Percentiles rank a stretch among this genome's conserved stretches.
These are phyloP conservation scores for Hipparchia semele DNA, from an alignment of 2,888 invertebrate species.

Conservation along the genomic window DNA sequence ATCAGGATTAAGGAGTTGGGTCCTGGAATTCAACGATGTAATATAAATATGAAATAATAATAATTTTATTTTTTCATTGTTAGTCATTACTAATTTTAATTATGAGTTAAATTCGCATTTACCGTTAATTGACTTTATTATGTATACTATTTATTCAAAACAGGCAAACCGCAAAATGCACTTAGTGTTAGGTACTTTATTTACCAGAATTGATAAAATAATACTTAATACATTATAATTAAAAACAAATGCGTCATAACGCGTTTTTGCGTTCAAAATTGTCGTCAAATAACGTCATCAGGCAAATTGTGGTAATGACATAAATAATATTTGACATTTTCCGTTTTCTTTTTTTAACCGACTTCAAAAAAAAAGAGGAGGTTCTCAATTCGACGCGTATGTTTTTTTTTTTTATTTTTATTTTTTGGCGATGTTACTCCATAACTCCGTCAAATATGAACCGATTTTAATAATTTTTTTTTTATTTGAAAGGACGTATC, in stretches of 20 bases:
- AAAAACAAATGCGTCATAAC: conserved; percentile 14
- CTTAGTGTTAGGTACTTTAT: conserved; percentile 3
- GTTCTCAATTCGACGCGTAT: too few species aligned
- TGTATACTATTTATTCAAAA: conserved; percentile 44
- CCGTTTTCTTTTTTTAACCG: too few species aligned
- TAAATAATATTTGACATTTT: too few species aligned
- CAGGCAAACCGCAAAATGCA: conserved; percentile 67
- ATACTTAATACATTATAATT: neutral
- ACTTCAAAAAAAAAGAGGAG: too few species aligned
- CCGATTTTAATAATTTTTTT: too few species aligned
- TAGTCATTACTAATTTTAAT: conserved; percentile 2
- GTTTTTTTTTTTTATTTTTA: too few species aligned
- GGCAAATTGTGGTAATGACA: neutral
- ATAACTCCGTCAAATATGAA: too few species aligned
- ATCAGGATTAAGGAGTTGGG: too few species aligned
- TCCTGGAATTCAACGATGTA: too few species aligned
- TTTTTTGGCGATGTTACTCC: too few species aligned
- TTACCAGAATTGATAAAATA: conserved; percentile 2
- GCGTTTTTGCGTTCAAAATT: conserved; percentile 3
- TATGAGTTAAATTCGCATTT: neutral
- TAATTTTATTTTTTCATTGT: neutral
- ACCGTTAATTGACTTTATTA: neutral
- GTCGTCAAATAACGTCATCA: neutral
- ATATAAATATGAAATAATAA: too few species aligned
- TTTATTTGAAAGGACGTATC: too few species aligned